Evolutionary conservation across 2,113 vertebrate genomes (phyloP).

Genomic region (Paratilapia polleni): DNA sequence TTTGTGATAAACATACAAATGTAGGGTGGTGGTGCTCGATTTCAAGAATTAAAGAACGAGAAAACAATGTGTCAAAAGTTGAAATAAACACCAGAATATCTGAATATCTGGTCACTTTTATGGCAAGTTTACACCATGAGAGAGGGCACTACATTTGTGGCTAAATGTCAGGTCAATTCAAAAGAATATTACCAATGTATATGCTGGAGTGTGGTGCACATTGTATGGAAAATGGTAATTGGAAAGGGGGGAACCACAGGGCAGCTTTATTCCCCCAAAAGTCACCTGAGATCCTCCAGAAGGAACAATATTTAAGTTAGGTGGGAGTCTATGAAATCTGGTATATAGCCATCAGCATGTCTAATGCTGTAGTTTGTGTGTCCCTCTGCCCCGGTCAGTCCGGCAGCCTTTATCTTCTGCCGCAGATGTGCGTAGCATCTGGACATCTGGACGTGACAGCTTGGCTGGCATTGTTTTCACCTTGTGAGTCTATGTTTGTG

Average conservation of each 20-base stretch:
- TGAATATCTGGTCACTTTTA: background rate
- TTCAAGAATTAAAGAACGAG: background rate
- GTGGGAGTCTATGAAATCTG: too few relatives aligned
- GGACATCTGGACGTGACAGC: conserved; percentile 1
- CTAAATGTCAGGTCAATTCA: background rate
- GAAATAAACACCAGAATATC: background rate
- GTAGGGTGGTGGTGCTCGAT: conserved; percentile 16
- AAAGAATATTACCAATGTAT: background rate
- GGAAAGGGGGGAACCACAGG: background rate
- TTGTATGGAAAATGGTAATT: background rate
- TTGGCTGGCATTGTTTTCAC: conserved; percentile 5
- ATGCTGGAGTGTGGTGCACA: background rate
- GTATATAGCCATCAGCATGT: background rate
- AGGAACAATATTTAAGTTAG: too few relatives aligned
- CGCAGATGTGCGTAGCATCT: background rate
- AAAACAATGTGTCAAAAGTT: background rate
- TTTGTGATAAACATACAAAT: conserved; percentile 49
- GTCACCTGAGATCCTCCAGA: background rate
- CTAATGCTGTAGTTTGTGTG: background rate
- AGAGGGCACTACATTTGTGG: too few relatives aligned
- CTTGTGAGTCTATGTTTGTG: conserved; percentile 1
- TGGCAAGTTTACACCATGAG: background rate
- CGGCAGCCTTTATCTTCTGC: background rate
- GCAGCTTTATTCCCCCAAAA: background rate
- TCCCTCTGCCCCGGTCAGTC: background rate